These are phyloP conservation scores for Poeciliopsis occidentalis DNA, from an alignment of 2,113 vertebrate species.

Conservation along the genomic window DNA sequence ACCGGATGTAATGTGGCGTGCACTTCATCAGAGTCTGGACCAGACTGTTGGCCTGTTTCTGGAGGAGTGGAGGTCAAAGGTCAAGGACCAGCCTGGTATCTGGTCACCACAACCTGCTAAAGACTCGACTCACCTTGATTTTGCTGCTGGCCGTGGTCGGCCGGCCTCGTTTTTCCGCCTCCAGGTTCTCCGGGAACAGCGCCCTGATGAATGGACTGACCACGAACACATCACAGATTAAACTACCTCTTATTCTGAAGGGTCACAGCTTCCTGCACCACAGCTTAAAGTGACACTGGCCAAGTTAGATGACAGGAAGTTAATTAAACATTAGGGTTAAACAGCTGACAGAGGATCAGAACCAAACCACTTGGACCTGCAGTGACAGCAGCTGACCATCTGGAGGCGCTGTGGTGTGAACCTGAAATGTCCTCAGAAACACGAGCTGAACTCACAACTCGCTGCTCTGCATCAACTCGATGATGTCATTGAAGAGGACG, in stretches of 20 bases:
- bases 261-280: background rate
- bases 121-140: slow-evolving; percentile 78
- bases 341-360: too few species aligned
- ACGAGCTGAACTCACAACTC: slow-evolving; percentile 78
- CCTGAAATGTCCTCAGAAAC: background rate
- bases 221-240: slow-evolving; percentile 35
- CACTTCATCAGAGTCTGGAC: slow-evolving; percentile 85
- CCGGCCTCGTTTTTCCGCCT: slow-evolving; percentile 82
- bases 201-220: slow-evolving; percentile 79
- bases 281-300: background rate
- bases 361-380: too few species aligned
- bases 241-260: background rate
- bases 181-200: slow-evolving; percentile 83
- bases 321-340: too few species aligned
- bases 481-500: slow-evolving; percentile 85
- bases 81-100: background rate
- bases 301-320: too few species aligned
- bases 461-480: slow-evolving; percentile 88
- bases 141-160: slow-evolving; percentile 80
- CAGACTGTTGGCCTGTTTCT: slow-evolving; percentile 87
- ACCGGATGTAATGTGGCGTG: slow-evolving; percentile 87
- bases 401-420: too few species aligned
- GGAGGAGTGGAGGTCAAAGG: background rate
- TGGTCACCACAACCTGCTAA: background rate
- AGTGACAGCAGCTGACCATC: too few species aligned